phyloP scores from a whole-genome alignment of 2,113 vertebrate genomes.

The Sphyrna mokarran region DNA sequence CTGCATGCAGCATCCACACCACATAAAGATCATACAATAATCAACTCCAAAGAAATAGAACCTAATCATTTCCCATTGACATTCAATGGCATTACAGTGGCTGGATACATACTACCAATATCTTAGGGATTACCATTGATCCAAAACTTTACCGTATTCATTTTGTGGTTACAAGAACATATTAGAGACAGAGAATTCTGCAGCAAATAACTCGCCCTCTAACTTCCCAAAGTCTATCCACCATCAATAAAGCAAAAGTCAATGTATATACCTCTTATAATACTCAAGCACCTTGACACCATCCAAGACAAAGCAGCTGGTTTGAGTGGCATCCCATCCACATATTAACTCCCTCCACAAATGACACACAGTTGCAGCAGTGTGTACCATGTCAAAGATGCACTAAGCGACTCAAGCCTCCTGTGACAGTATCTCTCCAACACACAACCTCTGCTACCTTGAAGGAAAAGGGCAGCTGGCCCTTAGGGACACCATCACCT shows the following conservation, averaged over 20 bases:
- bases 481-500: neutral
- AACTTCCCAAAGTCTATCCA: neutral
- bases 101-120: no score
- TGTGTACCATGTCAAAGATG: neutral
- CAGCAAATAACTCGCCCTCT: neutral
- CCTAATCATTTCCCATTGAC: no score
- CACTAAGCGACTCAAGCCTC: neutral
- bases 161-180: neutral
- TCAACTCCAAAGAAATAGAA: no score
- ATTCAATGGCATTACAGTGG: no score
- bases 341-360: neutral
- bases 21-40: no score
- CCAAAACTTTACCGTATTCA: neutral
- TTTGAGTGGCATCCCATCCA: neutral
- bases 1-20: no score
- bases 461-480: neutral
- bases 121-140: neutral
- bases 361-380: neutral
- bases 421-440: neutral
- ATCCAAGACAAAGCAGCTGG: neutral
- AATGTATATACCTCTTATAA: neutral
- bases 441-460: neutral
- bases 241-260: neutral
- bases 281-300: neutral
- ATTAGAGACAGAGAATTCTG: neutral